Evolutionary conservation across 2,797 vertebrate genomes (phyloP).

Genomic region (Alca torda): DNA sequence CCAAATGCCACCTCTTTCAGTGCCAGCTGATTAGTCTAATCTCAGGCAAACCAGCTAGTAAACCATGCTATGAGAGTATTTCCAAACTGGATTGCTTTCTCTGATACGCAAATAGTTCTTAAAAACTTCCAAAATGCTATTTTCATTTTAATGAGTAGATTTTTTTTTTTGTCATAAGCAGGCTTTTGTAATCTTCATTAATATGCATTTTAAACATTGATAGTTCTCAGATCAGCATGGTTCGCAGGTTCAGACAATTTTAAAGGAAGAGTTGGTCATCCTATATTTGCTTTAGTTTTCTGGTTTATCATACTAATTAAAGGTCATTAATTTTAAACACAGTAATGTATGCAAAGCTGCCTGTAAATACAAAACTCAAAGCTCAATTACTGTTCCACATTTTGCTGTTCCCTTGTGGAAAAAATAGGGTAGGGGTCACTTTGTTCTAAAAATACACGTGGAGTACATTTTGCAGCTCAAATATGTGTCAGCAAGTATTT

Average conservation of each 20-base stretch:
- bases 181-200: neutral
- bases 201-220: neutral
- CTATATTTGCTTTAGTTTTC: neutral
- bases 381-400: neutral
- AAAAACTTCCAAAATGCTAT: neutral
- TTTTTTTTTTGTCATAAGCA: neutral
- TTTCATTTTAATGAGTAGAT: neutral
- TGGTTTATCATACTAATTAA: neutral
- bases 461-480: conserved; percentile 29
- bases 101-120: neutral
- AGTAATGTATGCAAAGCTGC: neutral
- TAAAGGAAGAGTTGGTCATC: neutral
- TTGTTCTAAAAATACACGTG: conserved; percentile 59
- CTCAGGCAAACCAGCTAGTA: conserved; percentile 29
- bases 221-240: neutral
- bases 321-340: neutral
- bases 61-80: neutral
- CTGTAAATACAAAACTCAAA: conserved; percentile 6
- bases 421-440: conserved; percentile 4
- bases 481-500: conserved; percentile 33
- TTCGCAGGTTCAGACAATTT: neutral
- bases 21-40: conserved; percentile 42
- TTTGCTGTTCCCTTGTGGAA: neutral
- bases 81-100: neutral
- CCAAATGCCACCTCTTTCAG: neutral